These are phyloP conservation scores for Pachyramphus minor DNA, from an alignment of 2,113 vertebrate genomes.

Conservation along the genomic window DNA sequence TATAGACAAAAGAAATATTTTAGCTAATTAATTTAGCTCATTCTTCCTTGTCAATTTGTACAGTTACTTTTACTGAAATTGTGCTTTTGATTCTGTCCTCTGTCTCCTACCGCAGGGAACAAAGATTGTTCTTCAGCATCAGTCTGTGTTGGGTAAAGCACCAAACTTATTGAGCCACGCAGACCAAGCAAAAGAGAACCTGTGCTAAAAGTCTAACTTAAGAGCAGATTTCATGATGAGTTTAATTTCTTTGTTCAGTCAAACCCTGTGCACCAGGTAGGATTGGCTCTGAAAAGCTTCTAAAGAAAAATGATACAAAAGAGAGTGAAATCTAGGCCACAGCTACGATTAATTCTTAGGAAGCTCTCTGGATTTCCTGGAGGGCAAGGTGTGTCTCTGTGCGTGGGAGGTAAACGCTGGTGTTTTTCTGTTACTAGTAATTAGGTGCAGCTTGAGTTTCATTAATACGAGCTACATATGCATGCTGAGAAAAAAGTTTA, in stretches of 20 bases:
- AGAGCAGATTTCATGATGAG: not conserved
- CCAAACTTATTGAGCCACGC: not conserved
- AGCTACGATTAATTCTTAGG: constrained; percentile 35
- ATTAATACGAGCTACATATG: constrained; percentile 33
- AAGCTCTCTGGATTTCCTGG: constrained; percentile 38
- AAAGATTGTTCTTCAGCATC: not conserved
- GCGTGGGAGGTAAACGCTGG: not conserved
- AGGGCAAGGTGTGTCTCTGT: constrained; percentile 45
- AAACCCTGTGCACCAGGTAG: not conserved
- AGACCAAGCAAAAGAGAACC: not conserved
- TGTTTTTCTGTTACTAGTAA: constrained; percentile 50
- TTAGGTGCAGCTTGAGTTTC: constrained; percentile 44
- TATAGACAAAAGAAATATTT: not conserved
- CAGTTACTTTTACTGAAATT: not conserved
- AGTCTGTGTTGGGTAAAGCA: not conserved
- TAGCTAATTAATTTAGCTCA: not conserved
- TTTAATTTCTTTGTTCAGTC: not conserved
- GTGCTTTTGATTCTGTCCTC: not conserved
- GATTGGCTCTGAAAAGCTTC: not conserved
- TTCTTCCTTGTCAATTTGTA: not conserved
- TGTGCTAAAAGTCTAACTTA: not conserved
- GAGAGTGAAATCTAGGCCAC: constrained; percentile 39
- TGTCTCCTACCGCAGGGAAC: not conserved
- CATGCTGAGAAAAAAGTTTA: constrained; percentile 7
- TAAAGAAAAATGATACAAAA: not conserved